Evolutionary conservation across 2,888 invertebrate genomes (phyloP).

Genomic region (Eristalis arbustorum): DNA sequence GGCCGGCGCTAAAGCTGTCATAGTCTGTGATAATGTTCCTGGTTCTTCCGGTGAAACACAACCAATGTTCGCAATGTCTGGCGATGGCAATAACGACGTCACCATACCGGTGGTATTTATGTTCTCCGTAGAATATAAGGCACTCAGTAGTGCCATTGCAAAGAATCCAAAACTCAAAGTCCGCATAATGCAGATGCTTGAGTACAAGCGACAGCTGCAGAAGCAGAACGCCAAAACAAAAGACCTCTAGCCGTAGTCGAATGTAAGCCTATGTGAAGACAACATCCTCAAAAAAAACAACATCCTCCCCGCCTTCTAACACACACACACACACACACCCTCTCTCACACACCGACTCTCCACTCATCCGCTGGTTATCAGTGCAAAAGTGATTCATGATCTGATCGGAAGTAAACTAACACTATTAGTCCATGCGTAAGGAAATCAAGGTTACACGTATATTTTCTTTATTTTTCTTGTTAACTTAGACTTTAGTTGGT

Average conservation of each 20-base stretch:
- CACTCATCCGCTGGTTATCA: neutral
- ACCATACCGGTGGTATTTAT: slow-evolving; percentile 95
- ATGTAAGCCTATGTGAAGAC: neutral
- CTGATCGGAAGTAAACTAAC: slow-evolving; percentile 2
- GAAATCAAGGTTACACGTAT: slow-evolving; percentile 25
- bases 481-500: slow-evolving; percentile 36
- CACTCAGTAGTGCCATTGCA: slow-evolving; percentile 84
- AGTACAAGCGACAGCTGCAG: slow-evolving; percentile 77
- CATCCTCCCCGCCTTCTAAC: neutral
- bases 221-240: slow-evolving; percentile 61
- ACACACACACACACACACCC: neutral
- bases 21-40: slow-evolving; percentile 91
- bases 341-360: neutral
- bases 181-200: slow-evolving; percentile 80
- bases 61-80: slow-evolving; percentile 97
- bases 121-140: slow-evolving; percentile 87
- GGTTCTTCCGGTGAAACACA: slow-evolving; percentile 88
- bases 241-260: slow-evolving; percentile 53
- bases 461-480: slow-evolving; percentile 41
- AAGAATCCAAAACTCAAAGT: slow-evolving; percentile 82
- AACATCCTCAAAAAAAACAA: neutral
- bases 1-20: slow-evolving; percentile 91
- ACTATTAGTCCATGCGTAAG: slow-evolving; percentile 38
- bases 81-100: slow-evolving; percentile 93
- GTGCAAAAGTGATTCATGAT: neutral